Evolutionary conservation across 2,113 vertebrate species (phyloP), one percentile per base, ranked within the genome.

Genomic region (Dolichotis patagonum): DNA sequence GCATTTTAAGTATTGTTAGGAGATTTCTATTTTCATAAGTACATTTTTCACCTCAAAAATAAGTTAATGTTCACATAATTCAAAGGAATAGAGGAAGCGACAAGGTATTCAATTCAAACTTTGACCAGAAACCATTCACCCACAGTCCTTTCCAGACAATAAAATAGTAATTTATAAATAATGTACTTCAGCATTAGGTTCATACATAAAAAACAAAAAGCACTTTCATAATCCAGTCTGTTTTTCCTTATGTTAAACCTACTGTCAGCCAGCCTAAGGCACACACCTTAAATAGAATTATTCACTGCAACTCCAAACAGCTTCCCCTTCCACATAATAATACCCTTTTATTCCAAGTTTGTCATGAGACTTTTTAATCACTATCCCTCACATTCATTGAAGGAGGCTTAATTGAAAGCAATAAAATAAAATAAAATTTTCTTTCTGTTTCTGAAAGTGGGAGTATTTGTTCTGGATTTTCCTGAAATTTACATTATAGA

Each of bases 11-110:
- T 1, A 26, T 17, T 90, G 77, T 78, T 73, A 0, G 0, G 81
- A 91, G 67, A 35, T 49, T 97, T 93, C 93, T 84, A 90, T 92
- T 96, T 96, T 83, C 49, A 11, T 94, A 94, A 97, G 85, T 93
- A 94, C 65, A 87, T 94, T 80, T 97, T 97, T 98, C 91, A 90
- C 94, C 89, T 97, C 84, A 88, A 73, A 65, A 90, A 82, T 92
- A 63, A 0, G 62, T 88, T 81, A 87, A 80, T 32, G 17, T 88
- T 88, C 94, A 71, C 75, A 88, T 95, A 95, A 92, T 87, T 95
- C 71, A 96, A 73, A 94, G 56, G 16, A 90, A 46, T 84, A 52
- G 83, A 81, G 46, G 32, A 56, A 17, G 78, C 88, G 93, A 69
- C 67, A 87, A 81, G 73, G 24, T 41, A 67, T 88, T 97, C 6